These are phyloP conservation scores for Poeciliopsis prolifica DNA, from an alignment of 2,113 vertebrate genomes.

Conservation along the genomic window DNA sequence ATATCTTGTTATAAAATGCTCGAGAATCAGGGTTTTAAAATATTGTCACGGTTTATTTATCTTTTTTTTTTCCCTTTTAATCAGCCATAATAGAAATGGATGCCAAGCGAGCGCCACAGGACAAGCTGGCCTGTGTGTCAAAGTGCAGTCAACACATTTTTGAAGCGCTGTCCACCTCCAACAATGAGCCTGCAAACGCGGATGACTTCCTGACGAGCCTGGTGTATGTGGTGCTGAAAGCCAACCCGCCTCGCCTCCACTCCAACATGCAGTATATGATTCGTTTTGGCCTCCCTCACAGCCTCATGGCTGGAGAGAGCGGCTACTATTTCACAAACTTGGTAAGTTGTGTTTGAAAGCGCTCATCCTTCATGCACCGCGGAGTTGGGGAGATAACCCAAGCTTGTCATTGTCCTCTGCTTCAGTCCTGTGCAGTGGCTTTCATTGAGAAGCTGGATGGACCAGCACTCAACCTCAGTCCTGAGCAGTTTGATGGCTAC, in stretches of 20 bases:
- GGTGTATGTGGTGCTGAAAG: slow-evolving; percentile 81
- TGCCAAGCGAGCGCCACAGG: slow-evolving; percentile 83
- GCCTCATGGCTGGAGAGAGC: slow-evolving; percentile 81
- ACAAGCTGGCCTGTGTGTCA: slow-evolving; percentile 80
- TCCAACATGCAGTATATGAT: slow-evolving; percentile 85
- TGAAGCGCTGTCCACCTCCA: slow-evolving; percentile 74
- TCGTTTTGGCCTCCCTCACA: slow-evolving; percentile 83
- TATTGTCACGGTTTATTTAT: neutral
- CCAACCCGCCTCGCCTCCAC: slow-evolving; percentile 81
- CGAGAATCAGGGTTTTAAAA: neutral
- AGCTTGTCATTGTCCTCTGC: neutral
- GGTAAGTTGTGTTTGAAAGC: slow-evolving; percentile 58
- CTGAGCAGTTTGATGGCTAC: slow-evolving; percentile 78
- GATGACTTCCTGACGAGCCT: slow-evolving; percentile 83
- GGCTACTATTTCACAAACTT: slow-evolving; percentile 86
- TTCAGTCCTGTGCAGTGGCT: slow-evolving; percentile 81
- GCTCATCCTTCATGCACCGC: neutral
- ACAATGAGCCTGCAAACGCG: slow-evolving; percentile 78
- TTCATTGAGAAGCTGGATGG: slow-evolving; percentile 84
- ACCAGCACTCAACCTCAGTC: slow-evolving; percentile 78
- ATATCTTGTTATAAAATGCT: neutral
- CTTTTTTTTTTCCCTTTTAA: neutral
- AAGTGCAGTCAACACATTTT: slow-evolving; percentile 82
- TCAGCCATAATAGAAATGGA: slow-evolving; percentile 85
- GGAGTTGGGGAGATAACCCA: neutral